phyloP scores from a whole-genome alignment of 1,140 invertebrate species.

The Apis dorsata region DNA sequence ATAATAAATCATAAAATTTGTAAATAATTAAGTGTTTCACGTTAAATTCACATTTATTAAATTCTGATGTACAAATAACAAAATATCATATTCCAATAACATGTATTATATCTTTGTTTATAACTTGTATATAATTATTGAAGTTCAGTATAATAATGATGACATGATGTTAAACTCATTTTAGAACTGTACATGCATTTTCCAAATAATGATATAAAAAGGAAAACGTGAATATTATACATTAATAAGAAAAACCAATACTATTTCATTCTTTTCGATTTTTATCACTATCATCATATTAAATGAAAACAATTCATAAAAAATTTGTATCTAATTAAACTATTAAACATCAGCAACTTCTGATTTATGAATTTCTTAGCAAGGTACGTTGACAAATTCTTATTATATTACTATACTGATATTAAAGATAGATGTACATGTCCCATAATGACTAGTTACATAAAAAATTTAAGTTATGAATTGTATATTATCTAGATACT shows the following conservation, averaged over 20 bases:
- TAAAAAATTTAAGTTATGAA: slow-evolving; percentile 14
- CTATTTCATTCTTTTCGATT: not conserved
- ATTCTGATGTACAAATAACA: slow-evolving; percentile 42
- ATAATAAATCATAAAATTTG: not conserved
- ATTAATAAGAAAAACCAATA: slow-evolving; percentile 1
- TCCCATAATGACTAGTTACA: slow-evolving; percentile 13
- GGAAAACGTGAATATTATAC: slow-evolving; percentile 1
- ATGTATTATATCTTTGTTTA: slow-evolving; percentile 17
- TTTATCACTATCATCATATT: not conserved
- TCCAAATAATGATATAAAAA: not conserved
- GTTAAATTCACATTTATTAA: slow-evolving; percentile 44
- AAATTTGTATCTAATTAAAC: not conserved
- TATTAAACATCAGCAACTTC: not conserved
- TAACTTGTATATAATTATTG: slow-evolving; percentile 30
- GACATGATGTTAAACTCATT: slow-evolving; percentile 20
- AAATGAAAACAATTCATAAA: not conserved
- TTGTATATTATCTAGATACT: slow-evolving; percentile 1
- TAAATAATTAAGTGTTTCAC: not conserved
- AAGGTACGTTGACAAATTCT: not conserved
- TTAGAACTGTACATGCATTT: slow-evolving; percentile 7
- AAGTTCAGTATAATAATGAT: slow-evolving; percentile 22
- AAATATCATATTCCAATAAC: slow-evolving; percentile 39
- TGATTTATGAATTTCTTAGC: not conserved
- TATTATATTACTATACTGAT: not conserved
- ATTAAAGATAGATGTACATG: not conserved